These are phyloP conservation scores for Hippocampus zosterae DNA, from an alignment of 2,113 vertebrate genomes.

Conservation along the genomic window DNA sequence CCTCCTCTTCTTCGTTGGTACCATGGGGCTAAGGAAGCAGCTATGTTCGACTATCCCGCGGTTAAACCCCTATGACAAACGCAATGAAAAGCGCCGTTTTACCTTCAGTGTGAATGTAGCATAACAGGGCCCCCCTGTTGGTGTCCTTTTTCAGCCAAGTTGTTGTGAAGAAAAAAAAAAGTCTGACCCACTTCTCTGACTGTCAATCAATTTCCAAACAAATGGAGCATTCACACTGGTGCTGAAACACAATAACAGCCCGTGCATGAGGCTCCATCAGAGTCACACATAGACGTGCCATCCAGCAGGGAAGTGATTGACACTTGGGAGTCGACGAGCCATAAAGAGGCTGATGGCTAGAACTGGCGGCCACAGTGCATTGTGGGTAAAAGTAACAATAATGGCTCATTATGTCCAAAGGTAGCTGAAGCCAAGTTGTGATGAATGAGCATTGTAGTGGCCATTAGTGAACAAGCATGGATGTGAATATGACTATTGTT, in stretches of 20 bases:
- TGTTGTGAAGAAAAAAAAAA: not conserved
- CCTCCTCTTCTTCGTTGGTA: too few relatives aligned
- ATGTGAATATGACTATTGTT: slow-evolving; percentile 4
- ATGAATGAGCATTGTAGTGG: slow-evolving; percentile 37
- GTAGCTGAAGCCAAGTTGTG: slow-evolving; percentile 25
- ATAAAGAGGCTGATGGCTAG: slow-evolving; percentile 9
- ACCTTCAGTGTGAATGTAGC: too few relatives aligned
- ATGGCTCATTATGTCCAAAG: slow-evolving; percentile 42
- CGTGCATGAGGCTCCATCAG: not conserved
- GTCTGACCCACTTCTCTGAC: not conserved
- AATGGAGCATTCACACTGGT: not conserved
- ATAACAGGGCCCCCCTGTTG: too few relatives aligned
- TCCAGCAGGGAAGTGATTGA: not conserved
- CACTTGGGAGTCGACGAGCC: slow-evolving; percentile 2
- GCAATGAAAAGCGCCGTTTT: too few relatives aligned
- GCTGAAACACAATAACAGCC: not conserved
- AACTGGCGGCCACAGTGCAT: slow-evolving; percentile 31
- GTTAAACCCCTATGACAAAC: too few relatives aligned
- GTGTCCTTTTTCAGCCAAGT: not conserved
- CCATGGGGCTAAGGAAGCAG: too few relatives aligned
- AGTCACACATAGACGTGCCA: not conserved
- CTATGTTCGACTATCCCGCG: too few relatives aligned
- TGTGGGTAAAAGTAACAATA: slow-evolving; percentile 37
- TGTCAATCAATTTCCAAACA: not conserved
- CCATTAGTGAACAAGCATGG: slow-evolving; percentile 16